phyloP scores from a whole-genome alignment of 2,888 invertebrate genomes.

The Ferrisia virgata region DNA sequence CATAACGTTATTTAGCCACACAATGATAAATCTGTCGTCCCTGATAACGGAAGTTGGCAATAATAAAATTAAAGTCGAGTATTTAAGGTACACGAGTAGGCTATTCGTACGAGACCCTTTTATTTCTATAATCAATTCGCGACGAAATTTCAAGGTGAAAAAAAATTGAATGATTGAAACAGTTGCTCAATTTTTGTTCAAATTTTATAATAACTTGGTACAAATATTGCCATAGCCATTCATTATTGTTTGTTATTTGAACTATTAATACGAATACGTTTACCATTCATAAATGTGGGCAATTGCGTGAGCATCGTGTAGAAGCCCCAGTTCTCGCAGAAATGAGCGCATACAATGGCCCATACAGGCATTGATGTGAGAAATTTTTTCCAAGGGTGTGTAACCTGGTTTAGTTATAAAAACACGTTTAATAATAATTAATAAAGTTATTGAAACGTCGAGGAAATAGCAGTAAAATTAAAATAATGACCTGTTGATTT shows the following conservation, averaged over 20 bases:
- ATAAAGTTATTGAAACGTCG: constrained; percentile 49
- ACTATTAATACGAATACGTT: background rate
- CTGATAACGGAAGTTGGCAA: constrained; percentile 16
- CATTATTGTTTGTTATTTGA: background rate
- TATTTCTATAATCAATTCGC: background rate
- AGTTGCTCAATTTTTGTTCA: background rate
- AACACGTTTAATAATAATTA: background rate
- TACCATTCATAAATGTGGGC: constrained; percentile 79
- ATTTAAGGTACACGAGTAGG: background rate
- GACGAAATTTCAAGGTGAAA: constrained; percentile 17
- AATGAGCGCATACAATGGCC: constrained; percentile 79
- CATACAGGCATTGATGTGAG: constrained; percentile 74
- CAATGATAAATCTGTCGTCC: background rate
- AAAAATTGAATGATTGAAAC: background rate
- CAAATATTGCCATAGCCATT: background rate
- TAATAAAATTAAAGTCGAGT: background rate
- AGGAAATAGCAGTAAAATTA: background rate
- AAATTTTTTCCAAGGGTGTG: constrained; percentile 71
- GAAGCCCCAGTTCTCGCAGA: constrained; percentile 83
- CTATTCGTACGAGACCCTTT: background rate
- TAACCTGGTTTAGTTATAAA: background rate
- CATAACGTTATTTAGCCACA: background rate
- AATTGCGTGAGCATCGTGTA: constrained; percentile 79
- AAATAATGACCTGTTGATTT: background rate
- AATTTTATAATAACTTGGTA: background rate